A percentile compares a stretch with the other conserved stretches of the same genome.
Evolutionary conservation across 2,113 vertebrate genomes (phyloP).

Genomic region (Shinisaurus crocodilurus): DNA sequence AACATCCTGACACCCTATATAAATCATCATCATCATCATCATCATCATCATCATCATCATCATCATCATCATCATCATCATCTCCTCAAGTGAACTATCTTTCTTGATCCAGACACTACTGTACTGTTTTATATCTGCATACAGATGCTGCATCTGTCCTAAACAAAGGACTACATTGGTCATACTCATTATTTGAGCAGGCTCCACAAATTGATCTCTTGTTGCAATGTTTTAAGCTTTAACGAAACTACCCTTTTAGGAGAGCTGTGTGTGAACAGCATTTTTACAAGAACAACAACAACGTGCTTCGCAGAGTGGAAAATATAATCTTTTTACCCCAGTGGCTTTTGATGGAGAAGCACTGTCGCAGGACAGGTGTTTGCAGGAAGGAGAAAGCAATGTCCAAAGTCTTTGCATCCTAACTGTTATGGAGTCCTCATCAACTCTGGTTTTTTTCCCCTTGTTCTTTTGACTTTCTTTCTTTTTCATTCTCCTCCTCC

Average conservation of each 20-base stretch:
- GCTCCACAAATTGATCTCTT: background rate
- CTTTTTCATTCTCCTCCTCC: too few relatives aligned
- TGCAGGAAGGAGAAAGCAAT: conserved; percentile 46
- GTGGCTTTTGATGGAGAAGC: conserved; percentile 76
- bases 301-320: conserved; percentile 80
- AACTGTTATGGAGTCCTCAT: conserved; percentile 12
- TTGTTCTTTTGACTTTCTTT: too few relatives aligned
- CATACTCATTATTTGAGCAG: background rate
- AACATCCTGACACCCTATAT: background rate
- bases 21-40: too few relatives aligned
- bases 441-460: background rate
- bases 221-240: conserved; percentile 55
- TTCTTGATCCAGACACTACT: background rate
- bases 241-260: conserved; percentile 65
- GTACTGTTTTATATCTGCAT: background rate
- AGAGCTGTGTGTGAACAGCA: conserved; percentile 73
- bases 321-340: conserved; percentile 84
- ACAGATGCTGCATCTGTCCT: background rate
- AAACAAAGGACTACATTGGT: background rate
- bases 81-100: background rate
- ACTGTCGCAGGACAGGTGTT: conserved; percentile 70
- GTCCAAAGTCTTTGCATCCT: background rate
- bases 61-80: too few relatives aligned
- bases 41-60: too few relatives aligned
- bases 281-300: conserved; percentile 47